Base-by-base conservation (phyloP, 2,888 invertebrate species). In the Lacanobia wlatinum region DNA sequence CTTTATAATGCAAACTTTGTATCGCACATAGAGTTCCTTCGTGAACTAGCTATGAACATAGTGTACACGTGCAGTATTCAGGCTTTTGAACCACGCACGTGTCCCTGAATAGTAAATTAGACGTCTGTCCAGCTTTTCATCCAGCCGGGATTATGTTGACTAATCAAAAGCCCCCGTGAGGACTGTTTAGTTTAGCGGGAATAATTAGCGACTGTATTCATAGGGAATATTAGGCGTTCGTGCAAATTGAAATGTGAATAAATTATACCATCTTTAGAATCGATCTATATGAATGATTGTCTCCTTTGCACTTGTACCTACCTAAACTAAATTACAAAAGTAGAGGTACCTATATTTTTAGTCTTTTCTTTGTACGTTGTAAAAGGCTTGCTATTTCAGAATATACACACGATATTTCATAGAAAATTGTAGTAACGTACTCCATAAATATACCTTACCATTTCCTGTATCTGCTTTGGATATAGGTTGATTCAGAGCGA, bases 91-190 rank as follows among this genome's bases (percentile, higher is more conserved):
- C 67, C 52, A 34, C 70, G 78, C 83, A 82, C 85, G 84, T 81
- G 87, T 78, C 78, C 60, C 75, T 85, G 87, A 87, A 88, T 87
- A 82, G 65, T 63, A 70, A 86, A 87, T 86, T 71, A 84, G 70
- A 61, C 73, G 65, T 65, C 70, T 66, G 80, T 63, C 79, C 74
- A 59, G 73, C 80, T 78, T 84, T 80, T 78, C 76, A 84, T 74
- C 38, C 63, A 67, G 58, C 56, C 50, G 64, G 78, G 70, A 78
- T 82, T 76, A 82, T 61, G 52, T 34, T 43, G 52, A 48, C 46
- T 77, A 78, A 79, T 81, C 53, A 83, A 80, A 79, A 78, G 75
- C 80, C 8, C 21, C 55, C 55, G 64, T 73, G 60, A 66, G n/a
- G 21, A 63, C 28, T 50, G 61, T 80, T 76, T 40, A 73, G 70